A percentile compares a stretch with the other conserved stretches of the same genome.
Conservation (phyloP, 2,888 invertebrate genomes). For the Chaitophorus viminalis region DNA sequence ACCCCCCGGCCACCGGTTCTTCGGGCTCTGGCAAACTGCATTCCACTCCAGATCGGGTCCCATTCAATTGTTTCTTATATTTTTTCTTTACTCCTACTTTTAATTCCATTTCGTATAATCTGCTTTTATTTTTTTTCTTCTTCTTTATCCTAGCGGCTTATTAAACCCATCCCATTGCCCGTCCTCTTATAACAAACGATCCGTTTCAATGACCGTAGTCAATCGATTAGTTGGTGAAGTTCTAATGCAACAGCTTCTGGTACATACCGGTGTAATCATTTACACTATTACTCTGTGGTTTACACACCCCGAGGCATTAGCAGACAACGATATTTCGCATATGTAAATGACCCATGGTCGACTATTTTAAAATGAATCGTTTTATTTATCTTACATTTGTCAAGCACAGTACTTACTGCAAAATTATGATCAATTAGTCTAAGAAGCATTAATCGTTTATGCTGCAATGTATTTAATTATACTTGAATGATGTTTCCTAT, state of each 20-base stretch:
- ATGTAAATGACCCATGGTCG: neutral
- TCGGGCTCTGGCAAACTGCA: slow-evolving; percentile 55
- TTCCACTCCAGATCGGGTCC: slow-evolving; percentile 55
- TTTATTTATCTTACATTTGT: neutral
- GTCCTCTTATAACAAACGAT: neutral
- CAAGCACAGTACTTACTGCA: neutral
- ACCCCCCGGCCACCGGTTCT: slow-evolving; percentile 55
- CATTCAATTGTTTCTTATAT: slow-evolving; percentile 52
- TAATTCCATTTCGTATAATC: slow-evolving; percentile 52
- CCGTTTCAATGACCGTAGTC: slow-evolving; percentile 12
- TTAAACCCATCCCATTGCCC: slow-evolving; percentile 9
- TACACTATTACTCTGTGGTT: too few species aligned
- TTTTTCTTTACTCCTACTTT: slow-evolving; percentile 41
- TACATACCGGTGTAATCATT: neutral
- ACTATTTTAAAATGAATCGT: neutral
- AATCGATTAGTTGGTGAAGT: neutral
- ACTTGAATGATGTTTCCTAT: neutral
- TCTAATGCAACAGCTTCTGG: neutral
- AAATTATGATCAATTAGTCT: neutral
- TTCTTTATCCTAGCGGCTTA: slow-evolving; percentile 17
- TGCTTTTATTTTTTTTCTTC: slow-evolving; percentile 1
- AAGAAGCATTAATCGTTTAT: neutral
- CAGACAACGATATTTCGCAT: neutral
- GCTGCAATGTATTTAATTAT: neutral
- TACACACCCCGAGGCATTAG: neutral